Base-by-base conservation (phyloP, 2,888 invertebrate genomes). In the Cylindroiulus punctatus region DNA sequence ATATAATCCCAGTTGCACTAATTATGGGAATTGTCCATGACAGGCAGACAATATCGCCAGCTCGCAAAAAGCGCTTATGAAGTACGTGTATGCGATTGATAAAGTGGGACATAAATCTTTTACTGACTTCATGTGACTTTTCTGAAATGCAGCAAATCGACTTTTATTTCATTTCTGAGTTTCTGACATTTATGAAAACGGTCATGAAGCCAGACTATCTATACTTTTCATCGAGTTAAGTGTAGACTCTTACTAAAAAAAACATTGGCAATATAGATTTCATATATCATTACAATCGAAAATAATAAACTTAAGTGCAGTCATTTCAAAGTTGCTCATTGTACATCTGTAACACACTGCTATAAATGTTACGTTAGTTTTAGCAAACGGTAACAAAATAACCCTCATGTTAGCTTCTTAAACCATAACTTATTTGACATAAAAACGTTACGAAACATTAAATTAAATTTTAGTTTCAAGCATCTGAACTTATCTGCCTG, bases 141-240 rank as follows among this genome's bases (percentile, higher is more conserved):
- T 76, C 30, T 30, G 30, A 76, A 76, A 76, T 30, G 30, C 76
- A 30, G 76, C 30, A 30, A 26, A 76, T 76, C 76, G 30, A 76
- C 76, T 76, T 76, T 76, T 76, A 76, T 76, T 30, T 76, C 30
- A 76, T 76, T 76, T 76, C 76, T 30, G 26, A 76, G 30, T 76
- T 76, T 76, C 14, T 76, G 76, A 76, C 76, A 30, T 76, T 76
- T 76, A 76, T 76, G 76, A 30, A 76, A 76, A 76, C 76, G 30
- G 76, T 26, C 76, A 76, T 17, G 30, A 30, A 14, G 26, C 76
- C 76, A 14, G 26, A 30, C 30, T 76, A 30, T 76, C 76, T 76
- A 30, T 76, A 76, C 76, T 30, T 76, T 76, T 76, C 76, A 76
- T 76, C 76, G 76, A 76, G 76, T 76, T 76, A 76, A 76, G 76